Conservation (phyloP, 2,888 invertebrate genomes). For the Harpagoxenus sublaevis region DNA sequence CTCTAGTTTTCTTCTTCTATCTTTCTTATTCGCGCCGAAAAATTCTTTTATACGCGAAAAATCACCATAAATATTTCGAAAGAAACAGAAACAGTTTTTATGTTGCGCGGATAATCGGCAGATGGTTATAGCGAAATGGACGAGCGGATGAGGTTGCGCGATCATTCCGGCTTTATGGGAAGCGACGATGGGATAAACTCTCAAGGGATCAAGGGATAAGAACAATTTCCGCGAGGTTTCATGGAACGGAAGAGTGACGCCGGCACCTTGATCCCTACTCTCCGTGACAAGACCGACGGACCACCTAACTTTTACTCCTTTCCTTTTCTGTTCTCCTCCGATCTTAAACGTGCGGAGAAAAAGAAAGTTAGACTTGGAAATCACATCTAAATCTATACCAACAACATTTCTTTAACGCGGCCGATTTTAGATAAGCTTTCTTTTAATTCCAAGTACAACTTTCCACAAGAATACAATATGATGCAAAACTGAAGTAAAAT, state of each 20-base stretch:
- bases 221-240: conserved; percentile 79
- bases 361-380: neutral
- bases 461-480: neutral
- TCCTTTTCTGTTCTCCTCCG: neutral
- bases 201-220: conserved; percentile 79
- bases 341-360: neutral
- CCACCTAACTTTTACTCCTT: conserved; percentile 21
- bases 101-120: conserved; percentile 60
- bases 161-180: conserved; percentile 67
- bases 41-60: neutral
- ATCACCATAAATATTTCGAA: conserved; percentile 3
- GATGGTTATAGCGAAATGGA: conserved; percentile 56
- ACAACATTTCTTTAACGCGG: neutral
- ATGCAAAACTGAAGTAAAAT: neutral
- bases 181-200: conserved; percentile 79
- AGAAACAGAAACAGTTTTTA: neutral
- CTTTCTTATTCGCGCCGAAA: neutral
- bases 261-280: conserved; percentile 72
- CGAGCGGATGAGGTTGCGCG: conserved; percentile 56
- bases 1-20: neutral
- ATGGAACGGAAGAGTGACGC: conserved; percentile 74
- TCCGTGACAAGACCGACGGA: conserved; percentile 63
- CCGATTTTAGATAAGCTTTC: neutral
- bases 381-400: conserved; percentile 20
- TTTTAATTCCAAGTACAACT: neutral